Evolutionary conservation across 2,888 invertebrate species (phyloP), one percentile per base, ranked within the genome.

Genomic region (Agonopterix subpropinquella): DNA sequence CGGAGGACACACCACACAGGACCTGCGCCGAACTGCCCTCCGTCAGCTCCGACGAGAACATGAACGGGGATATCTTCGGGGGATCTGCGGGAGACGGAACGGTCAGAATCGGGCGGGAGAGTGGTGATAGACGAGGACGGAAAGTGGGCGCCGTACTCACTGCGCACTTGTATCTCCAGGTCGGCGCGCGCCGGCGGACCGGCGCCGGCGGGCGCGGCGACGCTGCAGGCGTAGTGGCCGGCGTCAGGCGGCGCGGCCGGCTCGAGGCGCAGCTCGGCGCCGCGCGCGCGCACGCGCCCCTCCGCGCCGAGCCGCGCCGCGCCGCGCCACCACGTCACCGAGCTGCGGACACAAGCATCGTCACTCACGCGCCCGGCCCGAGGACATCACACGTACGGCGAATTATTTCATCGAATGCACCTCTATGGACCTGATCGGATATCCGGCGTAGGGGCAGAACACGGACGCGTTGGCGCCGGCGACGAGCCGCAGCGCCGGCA

Each of bases 51-150:
- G 92, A 90, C 0, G 96, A 95, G 73, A 97, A 96, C 48, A 91
- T 91, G 78, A 97, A 96, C 36, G 95, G 93, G 59, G 95, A 95
- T 70, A 96, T 93, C 64, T 95, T 92, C n/a, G 96, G 96, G 2
- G 95, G 95, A 85, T 91, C 92, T 92, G 70, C 37, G 13, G 11
- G 9, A 18, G 9, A 28, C 18, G 36, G 36, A 46, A 28, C 5
- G 1, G 5, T 13, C 8, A 28, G 47, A 35, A 41, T 43, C 36
- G 41, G 37, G 5, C 7, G 10, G 10, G 37, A 37, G 37, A n/a
- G 9, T n/a, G 37, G 8, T 9, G 37, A 9, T n/a, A 7, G 37
- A n/a, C 9, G 10, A 4, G 10, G 7, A 37, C 36, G 8, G 4
- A 18, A 2, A 41, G 1, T 13, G n/a, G 7, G 8, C 2, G 2